Conservation (phyloP, 2,113 vertebrate genomes). For the Ophiodon elongatus region DNA sequence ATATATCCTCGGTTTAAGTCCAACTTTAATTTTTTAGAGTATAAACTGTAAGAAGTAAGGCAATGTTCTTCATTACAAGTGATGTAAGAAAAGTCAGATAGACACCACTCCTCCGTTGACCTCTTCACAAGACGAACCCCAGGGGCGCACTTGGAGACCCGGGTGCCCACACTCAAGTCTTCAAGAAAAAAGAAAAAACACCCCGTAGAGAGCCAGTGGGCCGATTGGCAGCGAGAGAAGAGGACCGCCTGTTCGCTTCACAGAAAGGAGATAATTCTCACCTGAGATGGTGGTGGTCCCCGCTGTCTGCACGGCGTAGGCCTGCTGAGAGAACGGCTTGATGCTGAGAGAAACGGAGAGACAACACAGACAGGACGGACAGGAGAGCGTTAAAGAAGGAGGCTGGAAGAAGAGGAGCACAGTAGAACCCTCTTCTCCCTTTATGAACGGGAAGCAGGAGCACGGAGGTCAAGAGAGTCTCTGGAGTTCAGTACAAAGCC, state of each 20-base stretch:
- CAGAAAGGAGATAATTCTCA: conserved; percentile 80
- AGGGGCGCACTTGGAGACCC: neutral
- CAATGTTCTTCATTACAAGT: neutral
- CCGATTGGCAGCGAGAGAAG: conserved; percentile 32
- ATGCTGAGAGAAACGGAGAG: conserved; percentile 84
- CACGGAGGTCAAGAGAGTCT: conserved; percentile 68
- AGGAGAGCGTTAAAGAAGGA: conserved; percentile 30
- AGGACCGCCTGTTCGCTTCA: conserved; percentile 28
- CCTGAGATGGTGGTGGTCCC: conserved; percentile 96
- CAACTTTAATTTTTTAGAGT: neutral
- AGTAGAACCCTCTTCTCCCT: conserved; percentile 35
- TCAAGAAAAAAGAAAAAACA: conserved; percentile 5
- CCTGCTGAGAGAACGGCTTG: conserved; percentile 97
- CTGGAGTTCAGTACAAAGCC: conserved; percentile 47
- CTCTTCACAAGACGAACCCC: conserved; percentile 34
- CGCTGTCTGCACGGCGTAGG: conserved; percentile 93
- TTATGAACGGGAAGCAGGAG: conserved; percentile 29
- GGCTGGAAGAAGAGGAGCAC: conserved; percentile 23
- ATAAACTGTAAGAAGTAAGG: neutral
- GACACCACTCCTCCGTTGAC: conserved; percentile 22
- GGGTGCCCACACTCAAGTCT: neutral
- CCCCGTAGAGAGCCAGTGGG: conserved; percentile 44
- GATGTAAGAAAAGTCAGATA: conserved; percentile 13
- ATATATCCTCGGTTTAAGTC: too few relatives aligned
- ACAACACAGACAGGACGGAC: conserved; percentile 10